Evolutionary conservation across 2,888 invertebrate species (phyloP).

Genomic region (Rosalia funebris): DNA sequence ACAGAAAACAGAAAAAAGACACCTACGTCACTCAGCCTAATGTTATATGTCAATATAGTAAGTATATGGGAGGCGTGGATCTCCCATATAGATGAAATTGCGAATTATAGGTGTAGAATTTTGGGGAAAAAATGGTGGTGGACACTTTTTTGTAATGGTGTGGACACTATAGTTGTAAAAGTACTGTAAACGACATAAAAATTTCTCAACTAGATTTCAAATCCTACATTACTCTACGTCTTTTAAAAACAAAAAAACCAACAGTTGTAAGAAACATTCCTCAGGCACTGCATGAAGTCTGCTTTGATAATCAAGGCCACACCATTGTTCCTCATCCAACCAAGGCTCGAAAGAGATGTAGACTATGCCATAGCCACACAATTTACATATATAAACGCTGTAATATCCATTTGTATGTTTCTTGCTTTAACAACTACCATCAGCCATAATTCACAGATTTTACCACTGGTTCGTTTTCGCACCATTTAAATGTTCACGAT

Average conservation of each 20-base stretch:
- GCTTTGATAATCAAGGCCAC: slow-evolving; percentile 26
- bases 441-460: slow-evolving; percentile 6
- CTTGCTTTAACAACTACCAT: slow-evolving; percentile 16
- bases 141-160: slow-evolving; percentile 43
- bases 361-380: slow-evolving; percentile 28
- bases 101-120: slow-evolving; percentile 44
- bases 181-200: slow-evolving; percentile 34
- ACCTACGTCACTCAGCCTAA: background rate
- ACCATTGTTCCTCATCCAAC: slow-evolving; percentile 18
- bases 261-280: slow-evolving; percentile 6
- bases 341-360: slow-evolving; percentile 28
- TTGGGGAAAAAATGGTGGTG: slow-evolving; percentile 46
- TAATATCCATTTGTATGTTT: slow-evolving; percentile 26
- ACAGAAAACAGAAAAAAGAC: slow-evolving; percentile 5
- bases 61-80: slow-evolving; percentile 9
- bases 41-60: slow-evolving; percentile 7
- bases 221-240: background rate
- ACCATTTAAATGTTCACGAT: slow-evolving; percentile 26
- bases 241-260: background rate
- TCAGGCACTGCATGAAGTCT: background rate
- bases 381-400: slow-evolving; percentile 20
- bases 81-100: slow-evolving; percentile 21
- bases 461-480: slow-evolving; percentile 20
- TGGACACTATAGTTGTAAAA: slow-evolving; percentile 41
- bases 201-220: background rate